Base-by-base conservation (phyloP, 2,797 vertebrate species). In the Pogonophryne albipinna region DNA sequence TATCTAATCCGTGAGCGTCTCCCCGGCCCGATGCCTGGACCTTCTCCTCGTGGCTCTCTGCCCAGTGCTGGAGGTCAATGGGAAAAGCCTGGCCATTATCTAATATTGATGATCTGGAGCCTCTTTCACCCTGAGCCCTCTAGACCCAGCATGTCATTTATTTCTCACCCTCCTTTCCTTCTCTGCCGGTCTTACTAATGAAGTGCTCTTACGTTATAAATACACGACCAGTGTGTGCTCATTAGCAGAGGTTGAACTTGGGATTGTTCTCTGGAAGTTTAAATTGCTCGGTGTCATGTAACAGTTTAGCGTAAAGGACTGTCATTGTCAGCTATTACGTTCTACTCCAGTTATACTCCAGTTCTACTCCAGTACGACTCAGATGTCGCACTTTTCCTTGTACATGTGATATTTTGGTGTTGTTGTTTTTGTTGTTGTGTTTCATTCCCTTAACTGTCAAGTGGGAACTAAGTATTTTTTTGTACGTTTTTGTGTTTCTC, bases 1-100 rank as follows among this genome's bases (percentile, higher is more conserved):
- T 88, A 93, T 93, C 88, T 94, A 89, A 91, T 92, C 76, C 45
- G 3, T 50, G 60, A 73, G 46, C 23, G 58, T 92, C 87, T 76
- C 85, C 65, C 66, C 27, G 49, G 84, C 73, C 75, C 45, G 46
- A 59, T 17, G 17, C 76, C 86, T 86, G 83, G 83, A 86, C 76
- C 79, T 57, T 68, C 71, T 91, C 62, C 55, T 67, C 66, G 80
- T 92, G 91, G 91, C 91, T 84, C 67, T 57, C 50, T 86, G 90
- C 89, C 91, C 85, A 50, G 55, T 19, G 20, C 80, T 77, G 56
- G 85, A 91, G 87, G 90, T 92, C 89, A 90, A 64, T 71, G 74
- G 66, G 75, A 84, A 78, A 83, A 79, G 71, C 50, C 68, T 61
- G 47, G 44, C 52, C 80, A 78, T 93, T 92, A 93, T 93, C 84